Percentiles rank a stretch among this genome's conserved stretches.
These are phyloP conservation scores for Thera britannica DNA, from an alignment of 2,888 invertebrate genomes.

Conservation along the genomic window DNA sequence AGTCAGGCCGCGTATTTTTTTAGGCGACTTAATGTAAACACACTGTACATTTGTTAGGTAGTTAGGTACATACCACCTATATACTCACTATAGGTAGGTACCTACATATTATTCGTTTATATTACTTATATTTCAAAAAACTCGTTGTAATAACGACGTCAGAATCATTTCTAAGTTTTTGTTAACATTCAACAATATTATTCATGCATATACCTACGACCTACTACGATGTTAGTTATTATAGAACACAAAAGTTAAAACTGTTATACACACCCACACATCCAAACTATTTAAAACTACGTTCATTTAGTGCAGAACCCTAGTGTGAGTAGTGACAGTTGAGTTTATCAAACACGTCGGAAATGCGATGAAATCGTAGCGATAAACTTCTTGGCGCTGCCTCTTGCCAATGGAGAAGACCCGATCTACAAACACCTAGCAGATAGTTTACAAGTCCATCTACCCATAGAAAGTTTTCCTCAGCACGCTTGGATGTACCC, in stretches of 20 bases:
- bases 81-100: too few species aligned
- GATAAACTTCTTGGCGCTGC: conserved; percentile 54
- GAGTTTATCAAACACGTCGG: conserved; percentile 58
- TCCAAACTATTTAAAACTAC: conserved; percentile 32
- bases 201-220: conserved; percentile 4
- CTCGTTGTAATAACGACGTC: neutral
- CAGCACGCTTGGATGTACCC: conserved; percentile 23
- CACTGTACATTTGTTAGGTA: too few species aligned
- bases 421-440: conserved; percentile 45
- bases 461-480: conserved; percentile 25
- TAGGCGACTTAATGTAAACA: too few species aligned
- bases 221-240: conserved; percentile 8
- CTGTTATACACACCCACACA: conserved; percentile 18
- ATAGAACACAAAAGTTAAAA: conserved; percentile 19
- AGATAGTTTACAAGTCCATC: conserved; percentile 28
- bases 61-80: too few species aligned
- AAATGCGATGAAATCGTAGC: conserved; percentile 57
- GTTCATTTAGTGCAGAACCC: conserved; percentile 40
- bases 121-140: neutral
- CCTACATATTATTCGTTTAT: too few species aligned
- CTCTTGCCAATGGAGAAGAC: conserved; percentile 47
- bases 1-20: too few species aligned
- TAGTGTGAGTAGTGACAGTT: conserved; percentile 46
- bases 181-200: conserved; percentile 6
- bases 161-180: neutral